Base-by-base conservation (phyloP, 2,797 vertebrate species). In the Danio albolineatus region DNA sequence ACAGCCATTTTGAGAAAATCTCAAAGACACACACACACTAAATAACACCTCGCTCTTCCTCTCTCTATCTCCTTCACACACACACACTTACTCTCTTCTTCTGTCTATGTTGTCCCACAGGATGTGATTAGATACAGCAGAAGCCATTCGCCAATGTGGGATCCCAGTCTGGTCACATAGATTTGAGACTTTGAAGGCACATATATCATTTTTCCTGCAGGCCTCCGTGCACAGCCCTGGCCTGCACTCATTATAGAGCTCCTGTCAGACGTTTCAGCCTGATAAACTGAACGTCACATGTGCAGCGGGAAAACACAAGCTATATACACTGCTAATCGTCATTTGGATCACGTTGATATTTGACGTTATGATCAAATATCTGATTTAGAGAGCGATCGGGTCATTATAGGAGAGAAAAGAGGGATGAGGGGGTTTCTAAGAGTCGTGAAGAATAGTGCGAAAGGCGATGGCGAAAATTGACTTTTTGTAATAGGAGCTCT, bases 1-100 rank as follows among this genome's bases (percentile, higher is more conserved):
- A 83, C 84, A 76, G 85, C 80, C 83, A 79, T 90, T 87, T 85
- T 80, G 83, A 83, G 87, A 74, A 70, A 21, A 17, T 48, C 85
- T 83, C 87, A 71, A 74, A 86, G 78, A 59, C 54, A 60, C 54
- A 69, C 65, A 54, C 46, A 66, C 62, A 44, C 74, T 53, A 7
- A 61, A 57, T 70, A 39, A 79, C 19, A 51, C 16, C 56, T 51
- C 67, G 0, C 14, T 53, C 62, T 53, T 54, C 8, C 48, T 59
- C 44, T 9, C n/a, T 12, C 56, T 71, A 57, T 44, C 46, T 51
- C 46, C 21, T 43, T 28, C 19, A 46, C n/a, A 66, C 71, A 66
- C 78, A 57, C 71, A 44, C 53, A 71, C 73, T 70, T 60, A 51
- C 73, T 82, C 57, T 75, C 69, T 82, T 75, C 81, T 82, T 83